Percentiles rank a stretch among this genome's conserved stretches.
Evolutionary conservation across 2,888 invertebrate genomes (phyloP).

Genomic region (Drosophila paranaensis): DNA sequence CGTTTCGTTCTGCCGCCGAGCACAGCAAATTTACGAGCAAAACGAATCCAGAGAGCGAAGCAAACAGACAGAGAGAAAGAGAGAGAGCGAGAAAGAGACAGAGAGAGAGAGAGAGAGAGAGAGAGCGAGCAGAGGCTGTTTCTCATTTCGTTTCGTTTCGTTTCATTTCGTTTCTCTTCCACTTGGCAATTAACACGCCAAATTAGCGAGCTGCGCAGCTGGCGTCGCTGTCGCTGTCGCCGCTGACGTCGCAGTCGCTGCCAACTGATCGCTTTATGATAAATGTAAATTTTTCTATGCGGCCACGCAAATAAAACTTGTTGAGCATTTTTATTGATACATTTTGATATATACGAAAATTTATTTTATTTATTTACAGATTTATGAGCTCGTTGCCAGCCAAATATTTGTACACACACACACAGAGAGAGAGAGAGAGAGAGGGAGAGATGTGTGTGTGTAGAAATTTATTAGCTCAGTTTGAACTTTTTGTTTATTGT

Average conservation of each 20-base stretch:
- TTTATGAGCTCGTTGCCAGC: slow-evolving; percentile 72
- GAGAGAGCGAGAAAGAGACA: neutral
- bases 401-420: slow-evolving; percentile 68
- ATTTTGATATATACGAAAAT: slow-evolving; percentile 76
- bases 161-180: slow-evolving; percentile 26
- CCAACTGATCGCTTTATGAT: slow-evolving; percentile 54
- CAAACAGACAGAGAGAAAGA: neutral
- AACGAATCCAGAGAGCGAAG: slow-evolving; percentile 1
- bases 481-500: slow-evolving; percentile 54
- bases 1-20: slow-evolving; percentile 80
- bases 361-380: slow-evolving; percentile 77
- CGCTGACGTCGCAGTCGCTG: slow-evolving; percentile 13
- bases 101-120: neutral
- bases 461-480: slow-evolving; percentile 72
- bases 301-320: slow-evolving; percentile 69
- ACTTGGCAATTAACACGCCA: slow-evolving; percentile 76
- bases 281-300: slow-evolving; percentile 63
- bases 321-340: slow-evolving; percentile 79
- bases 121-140: slow-evolving; percentile 1
- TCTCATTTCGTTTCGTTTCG: slow-evolving; percentile 25
- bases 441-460: neutral
- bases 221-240: neutral
- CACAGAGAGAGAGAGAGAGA: neutral
- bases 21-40: slow-evolving; percentile 69
- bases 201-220: slow-evolving; percentile 66